Conservation (phyloP, 2,113 vertebrate genomes). For the Tragulus kanchil region DNA sequence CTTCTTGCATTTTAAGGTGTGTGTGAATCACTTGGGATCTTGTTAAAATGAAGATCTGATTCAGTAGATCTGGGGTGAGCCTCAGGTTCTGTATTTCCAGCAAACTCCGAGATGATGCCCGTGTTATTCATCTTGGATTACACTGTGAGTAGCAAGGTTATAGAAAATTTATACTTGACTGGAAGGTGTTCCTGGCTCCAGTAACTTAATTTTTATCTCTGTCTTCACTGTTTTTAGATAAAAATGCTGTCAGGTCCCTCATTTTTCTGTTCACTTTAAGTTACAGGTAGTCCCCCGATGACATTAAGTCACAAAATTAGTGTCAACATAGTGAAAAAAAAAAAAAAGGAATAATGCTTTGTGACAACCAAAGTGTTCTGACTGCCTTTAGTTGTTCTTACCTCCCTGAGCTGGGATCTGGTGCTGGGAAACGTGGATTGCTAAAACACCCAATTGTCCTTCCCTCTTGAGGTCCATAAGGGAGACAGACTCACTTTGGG, state of each 20-base stretch:
- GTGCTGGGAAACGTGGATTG: neutral
- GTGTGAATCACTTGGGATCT: neutral
- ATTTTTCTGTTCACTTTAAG: neutral
- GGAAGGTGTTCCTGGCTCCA: neutral
- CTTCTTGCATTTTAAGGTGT: neutral
- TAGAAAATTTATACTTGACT: neutral
- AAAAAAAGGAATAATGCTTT: neutral
- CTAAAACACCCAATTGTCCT: neutral
- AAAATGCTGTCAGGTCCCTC: neutral
- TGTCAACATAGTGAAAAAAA: neutral
- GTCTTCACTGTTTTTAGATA: neutral
- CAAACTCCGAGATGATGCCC: neutral
- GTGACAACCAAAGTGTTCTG: neutral
- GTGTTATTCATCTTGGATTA: neutral
- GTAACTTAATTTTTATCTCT: neutral
- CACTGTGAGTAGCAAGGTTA: neutral
- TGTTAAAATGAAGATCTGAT: neutral
- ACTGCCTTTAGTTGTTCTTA: neutral
- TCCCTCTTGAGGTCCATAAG: neutral
- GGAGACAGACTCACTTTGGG: neutral
- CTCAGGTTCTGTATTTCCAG: neutral
- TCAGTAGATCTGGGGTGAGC: neutral
- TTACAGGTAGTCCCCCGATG: neutral
- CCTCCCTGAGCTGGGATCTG: neutral
- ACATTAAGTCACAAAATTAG: neutral